Base-by-base conservation (phyloP, 2,888 invertebrate genomes). In the Stenoptilia bipunctidactyla region DNA sequence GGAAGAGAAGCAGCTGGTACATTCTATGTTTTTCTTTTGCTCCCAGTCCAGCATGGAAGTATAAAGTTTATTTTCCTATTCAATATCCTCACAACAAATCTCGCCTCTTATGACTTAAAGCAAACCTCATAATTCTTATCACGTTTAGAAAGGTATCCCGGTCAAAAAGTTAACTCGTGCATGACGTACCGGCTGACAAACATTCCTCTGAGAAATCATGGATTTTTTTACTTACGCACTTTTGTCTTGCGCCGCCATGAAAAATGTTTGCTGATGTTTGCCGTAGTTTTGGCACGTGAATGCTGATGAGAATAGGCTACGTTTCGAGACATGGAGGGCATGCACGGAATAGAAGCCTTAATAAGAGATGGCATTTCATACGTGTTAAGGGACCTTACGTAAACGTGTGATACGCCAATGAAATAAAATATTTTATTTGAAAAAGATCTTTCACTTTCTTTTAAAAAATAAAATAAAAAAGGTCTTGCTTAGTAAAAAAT, bases 141-240 rank as follows among this genome's bases (percentile, higher is more conserved):
- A 79, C 79, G 79, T 76, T 59, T 53, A 48, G 53, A 55, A 66
- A 76, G 77, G 79, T 77, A 76, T 73, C 71, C 77, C 71, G 75
- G 77, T 79, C 77, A 77, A 70, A 76, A 75, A 76, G 77, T 74
- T 67, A 73, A 75, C 71, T 77, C 79, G 76, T 77, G 79, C 79
- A 76, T 49, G 53, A 45, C 51, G 51, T 49, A 46, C 48, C 41
- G 33, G 45, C 62, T 58, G 61, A 63, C 68, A 70, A 67, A 73
- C 75, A 72, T 73, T 67, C 79, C 79, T 76, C 68, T 70, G 77
- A 75, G 77, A 77, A 79, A 79, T 79, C 79, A 77, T 72, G 64
- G 64, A 52, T 60, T 63, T 69, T n/a, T 71, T 71, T 68, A 68
- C 67, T 68, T 61, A 62, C 55, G 49, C 58, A 50, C 61, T 58